Evolutionary conservation across 2,113 vertebrate species (phyloP).

Genomic region (Cromileptes altivelis): DNA sequence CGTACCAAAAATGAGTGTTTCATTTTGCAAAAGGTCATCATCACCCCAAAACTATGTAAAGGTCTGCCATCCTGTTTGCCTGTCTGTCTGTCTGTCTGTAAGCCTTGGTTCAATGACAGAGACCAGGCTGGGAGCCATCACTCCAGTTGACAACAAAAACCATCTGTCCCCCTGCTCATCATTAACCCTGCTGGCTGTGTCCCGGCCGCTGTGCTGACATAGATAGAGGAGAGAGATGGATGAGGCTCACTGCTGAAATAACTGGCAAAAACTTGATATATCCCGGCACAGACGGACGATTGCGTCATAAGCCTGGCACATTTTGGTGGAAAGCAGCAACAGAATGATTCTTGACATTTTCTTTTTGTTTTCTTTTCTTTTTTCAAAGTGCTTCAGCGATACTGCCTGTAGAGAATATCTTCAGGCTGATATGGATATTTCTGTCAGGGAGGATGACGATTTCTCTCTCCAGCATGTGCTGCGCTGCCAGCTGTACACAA

Average conservation of each 20-base stretch:
- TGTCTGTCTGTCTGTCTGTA: conserved; percentile 23
- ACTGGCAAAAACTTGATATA: conserved; percentile 49
- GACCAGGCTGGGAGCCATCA: conserved; percentile 61
- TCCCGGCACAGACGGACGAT: conserved; percentile 27
- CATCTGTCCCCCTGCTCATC: conserved; percentile 72
- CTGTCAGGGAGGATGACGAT: conserved; percentile 37
- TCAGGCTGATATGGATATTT: conserved; percentile 44
- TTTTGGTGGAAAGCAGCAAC: conserved; percentile 43
- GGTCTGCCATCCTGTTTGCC: conserved; percentile 31
- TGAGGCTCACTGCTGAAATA: conserved; percentile 50
- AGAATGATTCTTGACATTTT: conserved; percentile 50
- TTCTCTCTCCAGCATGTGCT: conserved; percentile 12
- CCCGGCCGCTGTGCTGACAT: conserved; percentile 55
- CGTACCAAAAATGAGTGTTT: not conserved
- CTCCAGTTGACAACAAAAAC: conserved; percentile 72
- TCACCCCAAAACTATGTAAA: conserved; percentile 11
- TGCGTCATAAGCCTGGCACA: conserved; percentile 43
- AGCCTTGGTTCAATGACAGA: conserved; percentile 57
- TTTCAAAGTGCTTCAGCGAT: conserved; percentile 4
- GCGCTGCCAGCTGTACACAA: conserved; percentile 29
- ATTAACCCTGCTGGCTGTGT: conserved; percentile 70
- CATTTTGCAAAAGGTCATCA: conserved; percentile 54
- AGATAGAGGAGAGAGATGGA: conserved; percentile 49
- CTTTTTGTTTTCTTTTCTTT: conserved; percentile 35
- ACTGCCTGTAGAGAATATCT: conserved; percentile 40